Percentiles rank a stretch among this genome's conserved stretches.
phyloP scores from a whole-genome alignment of 2,888 invertebrate genomes.

The Teleiodes luculella region DNA sequence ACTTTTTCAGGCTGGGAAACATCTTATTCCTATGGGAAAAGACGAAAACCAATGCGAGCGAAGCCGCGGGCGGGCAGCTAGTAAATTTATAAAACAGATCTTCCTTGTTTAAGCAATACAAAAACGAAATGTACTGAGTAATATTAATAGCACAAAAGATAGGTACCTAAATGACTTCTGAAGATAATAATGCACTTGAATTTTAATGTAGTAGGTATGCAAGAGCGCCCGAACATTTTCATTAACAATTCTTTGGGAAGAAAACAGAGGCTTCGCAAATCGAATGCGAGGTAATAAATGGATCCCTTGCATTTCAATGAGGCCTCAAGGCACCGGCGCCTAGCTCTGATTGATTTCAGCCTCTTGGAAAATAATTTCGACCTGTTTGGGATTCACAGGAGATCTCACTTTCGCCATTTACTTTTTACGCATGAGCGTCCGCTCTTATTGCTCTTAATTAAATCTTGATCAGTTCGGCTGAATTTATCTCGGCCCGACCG shows the following conservation, averaged over 20 bases:
- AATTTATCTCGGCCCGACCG: slow-evolving; percentile 13
- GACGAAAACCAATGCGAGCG: too few relatives aligned
- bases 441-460: slow-evolving; percentile 47
- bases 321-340: slow-evolving; percentile 38
- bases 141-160: background rate
- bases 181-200: slow-evolving; percentile 13
- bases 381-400: slow-evolving; percentile 55
- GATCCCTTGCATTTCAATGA: slow-evolving; percentile 68
- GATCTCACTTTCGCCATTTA: slow-evolving; percentile 45
- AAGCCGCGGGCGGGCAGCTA: too few relatives aligned
- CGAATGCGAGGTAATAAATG: slow-evolving; percentile 65
- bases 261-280: slow-evolving; percentile 51
- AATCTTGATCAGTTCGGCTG: slow-evolving; percentile 31
- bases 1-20: too few relatives aligned
- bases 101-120: too few relatives aligned
- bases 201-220: slow-evolving; percentile 5
- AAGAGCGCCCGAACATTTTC: slow-evolving; percentile 29
- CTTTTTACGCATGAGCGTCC: slow-evolving; percentile 46
- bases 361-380: slow-evolving; percentile 57
- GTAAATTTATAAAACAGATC: too few relatives aligned
- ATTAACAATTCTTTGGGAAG: slow-evolving; percentile 43
- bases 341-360: slow-evolving; percentile 61
- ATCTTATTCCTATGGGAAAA: too few relatives aligned
- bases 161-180: too few relatives aligned
- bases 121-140: background rate